phyloP scores from a whole-genome alignment of 2,888 invertebrate genomes.

The Callimorpha dominula region DNA sequence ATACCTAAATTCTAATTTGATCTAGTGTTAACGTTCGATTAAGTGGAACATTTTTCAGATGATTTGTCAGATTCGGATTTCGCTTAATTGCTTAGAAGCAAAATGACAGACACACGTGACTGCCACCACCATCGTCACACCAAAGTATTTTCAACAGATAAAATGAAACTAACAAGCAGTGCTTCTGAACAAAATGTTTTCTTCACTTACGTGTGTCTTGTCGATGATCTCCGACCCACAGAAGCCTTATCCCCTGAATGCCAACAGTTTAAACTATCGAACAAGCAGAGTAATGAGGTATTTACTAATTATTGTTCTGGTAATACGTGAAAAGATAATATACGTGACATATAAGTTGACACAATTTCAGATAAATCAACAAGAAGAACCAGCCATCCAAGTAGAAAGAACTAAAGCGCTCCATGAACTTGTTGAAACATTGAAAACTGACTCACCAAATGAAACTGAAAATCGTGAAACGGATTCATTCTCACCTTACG shows the following conservation, averaged over 20 bases:
- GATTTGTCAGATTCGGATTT: conserved; percentile 26
- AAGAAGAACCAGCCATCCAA: conserved; percentile 63
- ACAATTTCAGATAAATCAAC: conserved; percentile 46
- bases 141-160: conserved; percentile 40
- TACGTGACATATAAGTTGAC: not conserved
- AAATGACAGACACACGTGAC: conserved; percentile 41
- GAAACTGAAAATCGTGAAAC: conserved; percentile 35
- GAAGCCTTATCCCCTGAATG: conserved; percentile 35
- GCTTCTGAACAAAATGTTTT: conserved; percentile 74
- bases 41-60: conserved; percentile 45
- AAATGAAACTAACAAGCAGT: conserved; percentile 63
- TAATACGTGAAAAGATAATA: not conserved
- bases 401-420: conserved; percentile 76
- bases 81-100: conserved; percentile 21
- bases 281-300: conserved; percentile 13
- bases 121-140: conserved; percentile 23
- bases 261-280: conserved; percentile 10
- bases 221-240: conserved; percentile 65
- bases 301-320: too few relatives aligned
- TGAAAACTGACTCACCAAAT: conserved; percentile 47
- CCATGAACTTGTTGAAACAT: conserved; percentile 68
- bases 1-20: conserved; percentile 34
- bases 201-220: conserved; percentile 72
- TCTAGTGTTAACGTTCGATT: conserved; percentile 27
- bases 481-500: conserved; percentile 47